These are phyloP conservation scores for Drosophila melanosoma DNA, from an alignment of 2,888 invertebrate genomes.

Conservation along the genomic window DNA sequence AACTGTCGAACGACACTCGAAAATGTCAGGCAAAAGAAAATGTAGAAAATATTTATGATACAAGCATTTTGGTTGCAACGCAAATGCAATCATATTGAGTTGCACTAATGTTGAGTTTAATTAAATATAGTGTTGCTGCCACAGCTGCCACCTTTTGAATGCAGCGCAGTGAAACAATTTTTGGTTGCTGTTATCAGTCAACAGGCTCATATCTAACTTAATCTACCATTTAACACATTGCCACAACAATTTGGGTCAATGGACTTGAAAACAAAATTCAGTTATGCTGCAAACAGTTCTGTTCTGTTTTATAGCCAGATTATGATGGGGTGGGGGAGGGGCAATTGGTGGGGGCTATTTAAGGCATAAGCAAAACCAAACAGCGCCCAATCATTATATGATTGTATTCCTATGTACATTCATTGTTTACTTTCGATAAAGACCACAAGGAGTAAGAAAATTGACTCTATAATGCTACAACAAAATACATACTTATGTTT, in stretches of 20 bases:
- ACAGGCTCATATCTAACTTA: conserved; percentile 49
- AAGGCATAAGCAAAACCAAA: conserved; percentile 40
- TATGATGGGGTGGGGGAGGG: conserved; percentile 40
- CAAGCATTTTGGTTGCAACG: background rate
- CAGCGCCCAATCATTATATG: conserved; percentile 57
- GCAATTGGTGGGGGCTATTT: conserved; percentile 13
- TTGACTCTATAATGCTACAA: conserved; percentile 62
- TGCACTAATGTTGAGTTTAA: conserved; percentile 34
- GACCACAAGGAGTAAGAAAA: conserved; percentile 59
- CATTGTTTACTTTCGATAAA: conserved; percentile 73
- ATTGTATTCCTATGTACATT: conserved; percentile 30
- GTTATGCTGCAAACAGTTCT: conserved; percentile 15
- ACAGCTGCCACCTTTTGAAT: conserved; percentile 12
- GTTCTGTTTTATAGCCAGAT: conserved; percentile 44
- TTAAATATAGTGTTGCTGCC: conserved; percentile 39
- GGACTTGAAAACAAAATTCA: conserved; percentile 64
- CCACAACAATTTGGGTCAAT: conserved; percentile 67
- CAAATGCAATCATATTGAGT: conserved; percentile 33
- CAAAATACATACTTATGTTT: conserved; percentile 1
- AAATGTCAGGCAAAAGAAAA: conserved; percentile 53
- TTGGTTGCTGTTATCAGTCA: conserved; percentile 58
- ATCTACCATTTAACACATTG: conserved; percentile 62
- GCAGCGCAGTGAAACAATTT: conserved; percentile 38
- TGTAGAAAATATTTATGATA: conserved; percentile 50
- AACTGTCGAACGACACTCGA: conserved; percentile 70